phyloP scores from a whole-genome alignment of 2,113 vertebrate genomes.

The Stomatorhinus ivindoensis region DNA sequence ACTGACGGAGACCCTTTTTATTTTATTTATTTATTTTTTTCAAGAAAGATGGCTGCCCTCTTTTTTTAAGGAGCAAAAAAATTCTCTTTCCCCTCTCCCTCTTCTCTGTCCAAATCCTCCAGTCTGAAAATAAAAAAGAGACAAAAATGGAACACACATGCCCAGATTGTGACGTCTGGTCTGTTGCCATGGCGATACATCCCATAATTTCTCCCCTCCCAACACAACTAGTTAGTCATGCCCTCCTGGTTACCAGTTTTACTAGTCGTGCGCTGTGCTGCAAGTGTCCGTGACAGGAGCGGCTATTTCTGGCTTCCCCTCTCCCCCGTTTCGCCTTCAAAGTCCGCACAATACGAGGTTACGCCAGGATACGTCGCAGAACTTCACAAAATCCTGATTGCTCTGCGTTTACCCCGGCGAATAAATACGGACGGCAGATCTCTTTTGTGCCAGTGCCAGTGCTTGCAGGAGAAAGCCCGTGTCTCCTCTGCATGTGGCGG shows the following conservation, averaged over 20 bases:
- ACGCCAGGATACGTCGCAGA: conserved; percentile 31
- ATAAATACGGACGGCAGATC: background rate
- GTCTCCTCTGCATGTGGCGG: background rate
- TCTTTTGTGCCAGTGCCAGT: background rate
- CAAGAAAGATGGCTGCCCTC: conserved; percentile 38
- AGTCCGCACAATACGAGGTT: conserved; percentile 35
- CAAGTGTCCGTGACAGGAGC: conserved; percentile 27
- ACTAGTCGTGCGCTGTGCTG: conserved; percentile 47
- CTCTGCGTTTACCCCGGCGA: background rate
- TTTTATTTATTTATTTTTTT: conserved; percentile 23
- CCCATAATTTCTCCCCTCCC: conserved; percentile 70
- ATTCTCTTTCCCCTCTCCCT: conserved; percentile 42
- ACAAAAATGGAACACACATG: conserved; percentile 77
- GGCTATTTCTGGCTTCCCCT: conserved; percentile 22
- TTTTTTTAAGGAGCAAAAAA: conserved; percentile 33
- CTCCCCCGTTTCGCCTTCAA: conserved; percentile 28
- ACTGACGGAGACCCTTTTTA: conserved; percentile 23
- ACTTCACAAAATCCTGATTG: conserved; percentile 21
- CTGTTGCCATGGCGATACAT: conserved; percentile 92
- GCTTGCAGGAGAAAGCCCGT: background rate
- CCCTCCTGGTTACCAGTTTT: conserved; percentile 54
- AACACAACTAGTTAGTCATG: conserved; percentile 68
- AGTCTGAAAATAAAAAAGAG: conserved; percentile 65
- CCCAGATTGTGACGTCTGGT: conserved; percentile 95
- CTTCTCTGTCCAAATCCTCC: conserved; percentile 65